A percentile compares a stretch with the other conserved stretches of the same genome.
phyloP scores from a whole-genome alignment of 1,140 invertebrate species.

The Mactra quadrangularis region DNA sequence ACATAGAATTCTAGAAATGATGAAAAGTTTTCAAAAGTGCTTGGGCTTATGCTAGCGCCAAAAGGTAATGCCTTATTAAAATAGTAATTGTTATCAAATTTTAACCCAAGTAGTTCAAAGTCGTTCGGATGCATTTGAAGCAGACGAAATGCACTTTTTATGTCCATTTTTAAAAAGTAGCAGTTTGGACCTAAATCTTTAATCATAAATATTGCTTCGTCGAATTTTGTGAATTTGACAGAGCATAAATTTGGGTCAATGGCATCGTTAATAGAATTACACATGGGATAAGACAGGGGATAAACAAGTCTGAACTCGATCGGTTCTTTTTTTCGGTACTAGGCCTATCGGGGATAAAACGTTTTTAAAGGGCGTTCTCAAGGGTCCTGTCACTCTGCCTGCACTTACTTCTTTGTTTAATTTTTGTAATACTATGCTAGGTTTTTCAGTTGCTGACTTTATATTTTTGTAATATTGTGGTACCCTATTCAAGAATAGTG shows the following conservation, averaged over 20 bases:
- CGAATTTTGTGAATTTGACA: slow-evolving; percentile 57
- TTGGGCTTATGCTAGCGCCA: slow-evolving; percentile 44
- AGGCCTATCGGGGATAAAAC: no score
- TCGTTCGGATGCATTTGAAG: slow-evolving; percentile 25
- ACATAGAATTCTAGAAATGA: slow-evolving; percentile 43
- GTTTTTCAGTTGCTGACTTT: no score
- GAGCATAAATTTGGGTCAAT: slow-evolving; percentile 38
- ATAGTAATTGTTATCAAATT: no score
- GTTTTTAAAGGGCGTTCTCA: no score
- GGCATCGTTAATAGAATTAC: slow-evolving; percentile 51
- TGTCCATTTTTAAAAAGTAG: slow-evolving; percentile 36
- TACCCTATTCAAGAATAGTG: no score
- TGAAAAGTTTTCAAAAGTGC: slow-evolving; percentile 45
- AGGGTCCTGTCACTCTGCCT: no score
- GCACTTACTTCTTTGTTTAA: no score
- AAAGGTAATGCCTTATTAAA: slow-evolving; percentile 57
- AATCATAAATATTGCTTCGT: slow-evolving; percentile 35
- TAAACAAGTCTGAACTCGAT: slow-evolving; percentile 48
- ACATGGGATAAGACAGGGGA: slow-evolving; percentile 42
- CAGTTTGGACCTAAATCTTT: slow-evolving; percentile 34
- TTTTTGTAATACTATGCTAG: no score
- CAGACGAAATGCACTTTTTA: slow-evolving; percentile 54
- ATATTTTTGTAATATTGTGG: no score
- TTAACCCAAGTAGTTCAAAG: slow-evolving; percentile 38
- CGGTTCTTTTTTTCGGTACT: neutral